Evolutionary conservation across 2,888 invertebrate genomes (phyloP), one percentile per base, ranked within the genome.

Genomic region (Eupelmus urozonus): DNA sequence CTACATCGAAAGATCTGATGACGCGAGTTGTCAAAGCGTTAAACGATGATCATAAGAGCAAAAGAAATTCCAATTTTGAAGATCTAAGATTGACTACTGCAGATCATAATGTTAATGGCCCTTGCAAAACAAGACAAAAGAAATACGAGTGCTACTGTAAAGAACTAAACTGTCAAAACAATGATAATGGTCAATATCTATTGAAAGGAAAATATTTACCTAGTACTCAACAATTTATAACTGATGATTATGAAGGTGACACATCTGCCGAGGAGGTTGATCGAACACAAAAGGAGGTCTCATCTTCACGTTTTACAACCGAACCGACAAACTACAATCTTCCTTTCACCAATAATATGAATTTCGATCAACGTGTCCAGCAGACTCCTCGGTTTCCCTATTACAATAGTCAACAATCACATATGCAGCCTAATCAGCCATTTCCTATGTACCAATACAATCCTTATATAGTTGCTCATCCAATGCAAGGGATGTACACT

Each of bases 141-240:
- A 83, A 84, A 59, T 85, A 82, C 79, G 70, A 83, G 53, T 87
- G 87, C 51, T 83, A 82, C 13, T 86, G 85, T 59, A 51, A 81
- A 27, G 82, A 85, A 1, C 66, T 69, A 2, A 49, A 76, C 4
- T 82, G 81, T 34, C 57, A 49, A 2, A 23, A 9, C 63, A 57
- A 45, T 23, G 1, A 25, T 45, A 27, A 7, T 23, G 16, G 20
- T 7, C 42, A 51, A 7, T 9, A 4, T 49, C 9, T 20, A 16
- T 34, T 53, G 67, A 59, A 77, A 42, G 67, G 49, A 40, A 80
- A 69, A 40, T 65, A 29, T 42, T 45, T 53, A 5, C n/a, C 51
- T n/a, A 70, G 69, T 63, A 62, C 60, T 0, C 70, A 71, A 18
- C 63, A 60, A 40, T 40, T 49, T 20, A 9, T 2, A 1, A 18